Evolutionary conservation across 2,888 invertebrate species (phyloP).

Genomic region (Idaea dimidiata): DNA sequence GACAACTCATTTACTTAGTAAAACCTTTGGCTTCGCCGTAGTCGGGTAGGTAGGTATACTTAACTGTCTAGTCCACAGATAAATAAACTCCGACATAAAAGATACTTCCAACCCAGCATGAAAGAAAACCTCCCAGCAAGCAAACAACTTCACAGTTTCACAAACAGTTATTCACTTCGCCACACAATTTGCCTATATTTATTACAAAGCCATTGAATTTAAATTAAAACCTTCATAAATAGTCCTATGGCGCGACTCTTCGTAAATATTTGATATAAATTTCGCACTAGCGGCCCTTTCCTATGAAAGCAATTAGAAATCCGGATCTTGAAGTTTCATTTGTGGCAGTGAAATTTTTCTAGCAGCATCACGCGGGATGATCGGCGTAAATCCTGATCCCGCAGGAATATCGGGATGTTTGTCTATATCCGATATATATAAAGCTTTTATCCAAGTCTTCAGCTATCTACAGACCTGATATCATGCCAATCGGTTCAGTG

Average conservation of each 20-base stretch:
- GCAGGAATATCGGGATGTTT: too few species aligned
- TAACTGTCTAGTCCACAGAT: not conserved
- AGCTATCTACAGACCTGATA: too few species aligned
- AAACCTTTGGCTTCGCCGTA: too few species aligned
- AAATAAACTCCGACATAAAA: not conserved
- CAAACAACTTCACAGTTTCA: not conserved
- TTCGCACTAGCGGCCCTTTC: not conserved
- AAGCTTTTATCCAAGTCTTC: too few species aligned
- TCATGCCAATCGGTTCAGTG: too few species aligned
- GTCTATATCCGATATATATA: too few species aligned
- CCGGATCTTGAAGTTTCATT: not conserved
- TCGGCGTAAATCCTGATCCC: too few species aligned
- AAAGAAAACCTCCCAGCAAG: not conserved
- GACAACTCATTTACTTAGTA: too few species aligned
- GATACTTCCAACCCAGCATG: not conserved
- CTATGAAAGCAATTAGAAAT: not conserved
- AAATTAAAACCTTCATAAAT: constrained; percentile 1
- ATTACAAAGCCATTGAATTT: not conserved
- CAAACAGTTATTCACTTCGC: not conserved
- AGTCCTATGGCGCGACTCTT: not conserved
- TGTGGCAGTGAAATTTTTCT: not conserved
- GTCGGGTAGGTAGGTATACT: too few species aligned
- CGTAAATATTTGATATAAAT: not conserved
- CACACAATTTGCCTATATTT: not conserved
- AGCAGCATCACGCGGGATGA: too few species aligned